These are phyloP conservation scores for Saiga tatarica DNA, from an alignment of 2,113 vertebrate genomes.

Conservation along the genomic window DNA sequence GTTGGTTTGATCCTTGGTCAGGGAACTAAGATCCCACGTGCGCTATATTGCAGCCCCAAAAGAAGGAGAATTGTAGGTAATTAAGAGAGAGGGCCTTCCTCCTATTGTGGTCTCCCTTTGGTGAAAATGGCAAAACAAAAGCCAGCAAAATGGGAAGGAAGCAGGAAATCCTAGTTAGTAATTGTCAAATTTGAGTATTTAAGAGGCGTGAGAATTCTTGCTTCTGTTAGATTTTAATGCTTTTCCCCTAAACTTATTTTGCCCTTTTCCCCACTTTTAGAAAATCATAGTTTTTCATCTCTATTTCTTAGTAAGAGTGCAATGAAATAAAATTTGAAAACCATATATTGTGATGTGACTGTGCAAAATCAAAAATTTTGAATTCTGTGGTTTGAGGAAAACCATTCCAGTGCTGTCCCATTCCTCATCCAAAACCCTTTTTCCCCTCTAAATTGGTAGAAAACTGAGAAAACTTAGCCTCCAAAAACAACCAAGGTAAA, in stretches of 20 bases:
- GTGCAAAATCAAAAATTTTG: conserved; percentile 43
- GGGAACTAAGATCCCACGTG: not conserved
- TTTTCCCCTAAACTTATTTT: not conserved
- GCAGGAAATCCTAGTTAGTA: conserved; percentile 58
- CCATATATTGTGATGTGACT: not conserved
- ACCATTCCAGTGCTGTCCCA: not conserved
- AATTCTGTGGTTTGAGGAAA: conserved; percentile 43
- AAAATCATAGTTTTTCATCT: conserved; percentile 32
- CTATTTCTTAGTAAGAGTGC: conserved; percentile 6
- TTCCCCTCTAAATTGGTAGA: not conserved
- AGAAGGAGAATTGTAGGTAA: conserved; percentile 5
- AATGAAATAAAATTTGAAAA: conserved; percentile 51
- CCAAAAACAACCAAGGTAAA: conserved; percentile 35
- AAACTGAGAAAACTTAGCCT: conserved; percentile 17
- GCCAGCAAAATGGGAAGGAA: conserved; percentile 55
- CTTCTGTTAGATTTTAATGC: conserved; percentile 52
- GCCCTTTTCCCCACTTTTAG: not conserved
- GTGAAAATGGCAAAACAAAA: conserved; percentile 59
- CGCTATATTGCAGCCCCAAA: not conserved
- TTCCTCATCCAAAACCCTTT: not conserved
- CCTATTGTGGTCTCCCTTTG: conserved; percentile 47
- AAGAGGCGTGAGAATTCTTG: conserved; percentile 48
- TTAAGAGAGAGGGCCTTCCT: conserved; percentile 50
- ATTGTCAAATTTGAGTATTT: conserved; percentile 41
- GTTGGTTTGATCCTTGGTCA: not conserved